These are phyloP conservation scores for Pyrrhia umbra DNA, from an alignment of 2,888 invertebrate species.

Conservation along the genomic window DNA sequence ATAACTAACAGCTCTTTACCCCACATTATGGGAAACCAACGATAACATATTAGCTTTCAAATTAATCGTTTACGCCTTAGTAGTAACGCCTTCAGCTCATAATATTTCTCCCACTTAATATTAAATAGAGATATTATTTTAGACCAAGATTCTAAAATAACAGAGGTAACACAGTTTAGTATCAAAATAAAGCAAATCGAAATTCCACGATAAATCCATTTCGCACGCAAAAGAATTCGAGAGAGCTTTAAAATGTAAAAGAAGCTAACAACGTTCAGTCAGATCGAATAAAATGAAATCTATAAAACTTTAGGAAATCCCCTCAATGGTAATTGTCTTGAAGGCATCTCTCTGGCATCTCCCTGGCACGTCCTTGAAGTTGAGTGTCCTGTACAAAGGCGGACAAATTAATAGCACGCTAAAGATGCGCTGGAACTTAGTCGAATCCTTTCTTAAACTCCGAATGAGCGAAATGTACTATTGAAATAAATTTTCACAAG, in stretches of 20 bases:
- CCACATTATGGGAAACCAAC: conserved; percentile 11
- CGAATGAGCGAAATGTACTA: conserved; percentile 66
- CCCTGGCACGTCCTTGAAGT: conserved; percentile 66
- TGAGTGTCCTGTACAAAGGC: conserved; percentile 64
- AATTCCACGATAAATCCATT: conserved; percentile 57
- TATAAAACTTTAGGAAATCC: conserved; percentile 66
- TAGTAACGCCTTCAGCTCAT: neutral
- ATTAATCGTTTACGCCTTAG: conserved; percentile 6
- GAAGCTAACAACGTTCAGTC: conserved; percentile 61
- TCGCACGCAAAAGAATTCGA: conserved; percentile 60
- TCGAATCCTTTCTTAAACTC: conserved; percentile 71
- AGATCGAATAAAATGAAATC: conserved; percentile 66
- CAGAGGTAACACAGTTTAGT: conserved; percentile 37
- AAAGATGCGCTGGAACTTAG: conserved; percentile 71
- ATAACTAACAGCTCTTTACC: conserved; percentile 22
- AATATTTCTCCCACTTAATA: neutral
- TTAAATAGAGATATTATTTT: neutral
- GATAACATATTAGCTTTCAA: conserved; percentile 21
- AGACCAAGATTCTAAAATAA: conserved; percentile 10
- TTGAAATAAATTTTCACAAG: conserved; percentile 81
- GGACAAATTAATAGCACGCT: conserved; percentile 71
- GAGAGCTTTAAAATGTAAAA: conserved; percentile 58
- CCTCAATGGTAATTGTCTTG: conserved; percentile 65
- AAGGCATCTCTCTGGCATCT: conserved; percentile 62
- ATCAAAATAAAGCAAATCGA: conserved; percentile 57